Percentiles rank a stretch among this genome's conserved stretches.
These are phyloP conservation scores for Montipora cactus DNA, from an alignment of 64 coral and sea anemone genomes.

Conservation along the genomic window DNA sequence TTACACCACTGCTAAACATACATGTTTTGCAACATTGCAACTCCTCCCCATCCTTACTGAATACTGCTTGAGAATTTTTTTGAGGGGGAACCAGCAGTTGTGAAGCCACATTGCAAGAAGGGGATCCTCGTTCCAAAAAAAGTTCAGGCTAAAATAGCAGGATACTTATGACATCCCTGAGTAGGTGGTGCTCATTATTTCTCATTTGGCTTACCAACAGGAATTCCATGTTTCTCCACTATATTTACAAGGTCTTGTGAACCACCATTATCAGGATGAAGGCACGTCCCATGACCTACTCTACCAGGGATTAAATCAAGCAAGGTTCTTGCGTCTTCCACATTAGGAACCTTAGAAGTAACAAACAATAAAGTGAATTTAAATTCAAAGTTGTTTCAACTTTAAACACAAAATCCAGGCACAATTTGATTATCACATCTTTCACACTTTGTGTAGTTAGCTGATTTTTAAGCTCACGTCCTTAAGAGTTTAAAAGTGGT, in stretches of 20 bases:
- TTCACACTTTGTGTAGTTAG: neutral
- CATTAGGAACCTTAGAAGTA: conserved; percentile 69
- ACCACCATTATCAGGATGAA: conserved; percentile 90
- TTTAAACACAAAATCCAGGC: neutral
- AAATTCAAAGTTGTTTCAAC: too few relatives aligned
- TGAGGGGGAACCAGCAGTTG: too few relatives aligned
- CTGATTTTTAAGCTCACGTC: too few relatives aligned
- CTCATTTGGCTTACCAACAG: conserved; percentile 66
- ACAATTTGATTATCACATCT: neutral
- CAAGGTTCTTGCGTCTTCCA: conserved; percentile 64
- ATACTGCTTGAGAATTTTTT: neutral
- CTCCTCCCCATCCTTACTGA: neutral
- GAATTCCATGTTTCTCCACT: conserved; percentile 73
- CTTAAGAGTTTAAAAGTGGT: neutral
- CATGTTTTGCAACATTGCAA: neutral
- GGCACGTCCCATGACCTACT: conserved; percentile 93
- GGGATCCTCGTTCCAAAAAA: too few relatives aligned
- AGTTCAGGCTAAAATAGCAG: too few relatives aligned
- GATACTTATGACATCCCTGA: too few relatives aligned
- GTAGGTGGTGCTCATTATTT: neutral
- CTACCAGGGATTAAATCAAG: conserved; percentile 76
- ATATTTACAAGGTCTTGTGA: conserved; percentile 73
- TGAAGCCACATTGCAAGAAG: too few relatives aligned
- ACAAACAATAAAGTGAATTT: neutral
- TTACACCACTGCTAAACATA: neutral